Evolutionary conservation across 2,113 vertebrate species (phyloP), one percentile per base, ranked within the genome.

Genomic region (Sarotherodon lohbergeri): DNA sequence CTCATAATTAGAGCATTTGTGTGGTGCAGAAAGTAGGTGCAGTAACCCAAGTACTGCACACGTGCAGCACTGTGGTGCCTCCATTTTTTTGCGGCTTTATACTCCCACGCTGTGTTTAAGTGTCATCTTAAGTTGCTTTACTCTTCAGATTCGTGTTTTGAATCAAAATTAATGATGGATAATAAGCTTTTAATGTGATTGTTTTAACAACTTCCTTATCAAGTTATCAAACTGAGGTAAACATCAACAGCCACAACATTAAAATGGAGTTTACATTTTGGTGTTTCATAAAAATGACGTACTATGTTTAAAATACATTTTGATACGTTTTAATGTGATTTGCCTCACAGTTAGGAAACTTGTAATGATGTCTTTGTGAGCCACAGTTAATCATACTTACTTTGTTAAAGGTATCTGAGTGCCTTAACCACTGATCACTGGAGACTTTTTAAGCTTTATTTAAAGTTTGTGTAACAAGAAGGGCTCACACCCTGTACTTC

Each of bases 401-500:
- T 50, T 52, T 34, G 46, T 19, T 34, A 34, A 76, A 76, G 11
- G 43, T 48, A 76, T 50, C 27, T 52, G 73, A 32, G 73, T 32
- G 24, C 43, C 32, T 78, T 32, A 78, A 78, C 71, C 46, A 32
- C 46, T 32, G 73, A 34, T n/a, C 46, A 78, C 24, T 52, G 27
- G 9, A 66, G 17, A 48, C 11, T 24, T 82, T 63, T 83, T 12
- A 56, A 78, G 56, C 34, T 78, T 54, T 4, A 17, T 46, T 66
- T n/a, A 85, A 16, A 86, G 78, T 50, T 86, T 73, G 16, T 27
- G 19, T 52, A 16, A 57, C 41, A 71, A 56, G n/a, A 27, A 68
- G 9, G 4, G 86, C 88, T 92, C 91, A 92, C 89, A 82, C 85
- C 81, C 87, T 86, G 3, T 6, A 66, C 86, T 90, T 94, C 93